phyloP scores from a whole-genome alignment of 2,797 vertebrate genomes.

The Gambelia wislizenii region DNA sequence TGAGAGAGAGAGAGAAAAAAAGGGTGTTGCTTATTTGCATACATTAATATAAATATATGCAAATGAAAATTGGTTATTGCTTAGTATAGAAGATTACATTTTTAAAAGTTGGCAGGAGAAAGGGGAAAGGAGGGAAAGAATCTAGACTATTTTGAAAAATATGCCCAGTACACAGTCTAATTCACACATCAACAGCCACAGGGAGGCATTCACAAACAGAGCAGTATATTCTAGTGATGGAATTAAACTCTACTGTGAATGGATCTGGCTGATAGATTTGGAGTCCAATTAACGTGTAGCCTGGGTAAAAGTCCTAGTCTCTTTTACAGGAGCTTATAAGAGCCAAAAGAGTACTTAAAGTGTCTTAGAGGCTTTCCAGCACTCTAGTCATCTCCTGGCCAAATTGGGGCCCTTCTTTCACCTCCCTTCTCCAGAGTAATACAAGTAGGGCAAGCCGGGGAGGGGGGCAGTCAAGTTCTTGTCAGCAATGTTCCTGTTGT shows the following conservation, averaged over 20 bases:
- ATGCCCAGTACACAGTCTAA: neutral
- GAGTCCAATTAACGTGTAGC: neutral
- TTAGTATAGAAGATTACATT: neutral
- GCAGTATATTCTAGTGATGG: neutral
- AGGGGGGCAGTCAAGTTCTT: neutral
- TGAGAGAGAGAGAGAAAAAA: neutral
- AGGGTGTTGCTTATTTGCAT: constrained; percentile 13
- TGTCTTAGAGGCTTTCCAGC: neutral
- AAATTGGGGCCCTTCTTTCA: neutral
- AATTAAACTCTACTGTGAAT: neutral
- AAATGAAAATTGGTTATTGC: constrained; percentile 14
- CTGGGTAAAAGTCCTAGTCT: neutral
- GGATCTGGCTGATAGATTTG: neutral
- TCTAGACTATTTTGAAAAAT: neutral
- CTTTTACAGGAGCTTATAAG: neutral
- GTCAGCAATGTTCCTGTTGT: neutral
- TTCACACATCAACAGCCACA: neutral
- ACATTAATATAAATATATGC: constrained; percentile 25
- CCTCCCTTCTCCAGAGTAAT: neutral
- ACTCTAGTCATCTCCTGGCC: neutral
- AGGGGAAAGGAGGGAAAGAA: neutral
- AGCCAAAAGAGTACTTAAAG: neutral
- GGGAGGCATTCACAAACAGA: neutral
- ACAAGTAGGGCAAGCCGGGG: too few species aligned
- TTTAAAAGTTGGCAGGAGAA: neutral